A percentile compares a stretch with the other conserved stretches of the same genome.
Conservation (phyloP, 2,888 invertebrate genomes). For the Drosophila putrida region DNA sequence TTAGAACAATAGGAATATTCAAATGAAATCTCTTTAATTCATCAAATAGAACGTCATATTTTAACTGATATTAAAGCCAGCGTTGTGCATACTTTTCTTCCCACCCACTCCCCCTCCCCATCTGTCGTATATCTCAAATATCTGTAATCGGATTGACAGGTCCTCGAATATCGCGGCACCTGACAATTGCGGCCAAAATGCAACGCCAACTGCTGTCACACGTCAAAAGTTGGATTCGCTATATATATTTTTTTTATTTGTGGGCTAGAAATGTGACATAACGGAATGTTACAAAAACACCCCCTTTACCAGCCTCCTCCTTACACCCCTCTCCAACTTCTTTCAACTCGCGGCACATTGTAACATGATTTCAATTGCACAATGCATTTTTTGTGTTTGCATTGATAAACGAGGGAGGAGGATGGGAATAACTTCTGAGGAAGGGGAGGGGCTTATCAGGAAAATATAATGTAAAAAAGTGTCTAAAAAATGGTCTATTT, state of each 20-base stretch:
- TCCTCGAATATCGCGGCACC: slow-evolving; percentile 76
- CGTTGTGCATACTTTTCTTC: background rate
- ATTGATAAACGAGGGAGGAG: background rate
- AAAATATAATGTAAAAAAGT: background rate
- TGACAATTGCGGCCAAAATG: slow-evolving; percentile 78
- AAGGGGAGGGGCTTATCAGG: background rate
- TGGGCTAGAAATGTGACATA: slow-evolving; percentile 68
- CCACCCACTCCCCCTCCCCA: background rate
- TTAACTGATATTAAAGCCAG: background rate
- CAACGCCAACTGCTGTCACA: slow-evolving; percentile 72
- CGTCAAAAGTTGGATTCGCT: slow-evolving; percentile 69
- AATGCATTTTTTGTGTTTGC: slow-evolving; percentile 42
- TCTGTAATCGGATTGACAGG: slow-evolving; percentile 71
- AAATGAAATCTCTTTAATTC: background rate
- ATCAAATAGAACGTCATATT: background rate
- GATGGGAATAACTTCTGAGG: background rate
- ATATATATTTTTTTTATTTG: slow-evolving; percentile 34
- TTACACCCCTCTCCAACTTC: background rate
- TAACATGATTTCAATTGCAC: slow-evolving; percentile 44
- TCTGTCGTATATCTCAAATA: slow-evolving; percentile 48
- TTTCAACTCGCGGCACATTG: slow-evolving; percentile 17
- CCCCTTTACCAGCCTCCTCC: slow-evolving; percentile 2
- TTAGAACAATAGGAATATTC: background rate
- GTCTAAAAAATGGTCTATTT: no score
- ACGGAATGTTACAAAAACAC: slow-evolving; percentile 49